These are phyloP conservation scores for Panthera tigris DNA, from an alignment of 2,113 vertebrate genomes.

Conservation along the genomic window DNA sequence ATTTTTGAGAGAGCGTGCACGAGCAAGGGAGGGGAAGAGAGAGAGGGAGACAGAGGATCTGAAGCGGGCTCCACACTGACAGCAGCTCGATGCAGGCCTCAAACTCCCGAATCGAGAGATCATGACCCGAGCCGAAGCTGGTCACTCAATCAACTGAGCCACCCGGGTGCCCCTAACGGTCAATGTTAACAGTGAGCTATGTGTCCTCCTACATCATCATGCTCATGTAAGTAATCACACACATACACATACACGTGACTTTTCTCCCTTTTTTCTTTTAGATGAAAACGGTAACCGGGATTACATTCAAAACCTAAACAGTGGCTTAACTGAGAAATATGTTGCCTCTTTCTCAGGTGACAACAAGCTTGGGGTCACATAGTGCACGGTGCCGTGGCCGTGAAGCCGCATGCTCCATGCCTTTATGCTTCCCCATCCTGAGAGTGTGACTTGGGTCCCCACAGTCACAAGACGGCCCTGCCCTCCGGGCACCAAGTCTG, in stretches of 20 bases:
- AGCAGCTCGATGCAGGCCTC: no score
- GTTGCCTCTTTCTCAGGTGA: background rate
- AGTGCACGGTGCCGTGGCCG: background rate
- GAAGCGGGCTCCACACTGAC: no score
- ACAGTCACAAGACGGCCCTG: background rate
- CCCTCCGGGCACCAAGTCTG: background rate
- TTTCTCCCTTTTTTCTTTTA: background rate
- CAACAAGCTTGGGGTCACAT: background rate
- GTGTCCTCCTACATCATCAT: background rate
- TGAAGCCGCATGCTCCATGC: background rate
- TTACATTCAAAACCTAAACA: background rate
- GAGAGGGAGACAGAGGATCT: no score
- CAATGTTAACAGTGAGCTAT: background rate
- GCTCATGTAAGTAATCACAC: background rate
- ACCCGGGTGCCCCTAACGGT: background rate
- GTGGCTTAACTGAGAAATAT: background rate
- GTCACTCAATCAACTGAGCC: no score
- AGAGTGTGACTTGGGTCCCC: background rate
- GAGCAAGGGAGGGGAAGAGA: no score
- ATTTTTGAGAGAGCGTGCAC: no score
- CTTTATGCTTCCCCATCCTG: background rate
- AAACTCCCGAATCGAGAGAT: no score
- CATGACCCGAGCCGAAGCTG: no score
- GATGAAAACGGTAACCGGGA: background rate
- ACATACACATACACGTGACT: background rate